Evolutionary conservation across 2,113 vertebrate genomes (phyloP).

Genomic region (Rana temporaria): DNA sequence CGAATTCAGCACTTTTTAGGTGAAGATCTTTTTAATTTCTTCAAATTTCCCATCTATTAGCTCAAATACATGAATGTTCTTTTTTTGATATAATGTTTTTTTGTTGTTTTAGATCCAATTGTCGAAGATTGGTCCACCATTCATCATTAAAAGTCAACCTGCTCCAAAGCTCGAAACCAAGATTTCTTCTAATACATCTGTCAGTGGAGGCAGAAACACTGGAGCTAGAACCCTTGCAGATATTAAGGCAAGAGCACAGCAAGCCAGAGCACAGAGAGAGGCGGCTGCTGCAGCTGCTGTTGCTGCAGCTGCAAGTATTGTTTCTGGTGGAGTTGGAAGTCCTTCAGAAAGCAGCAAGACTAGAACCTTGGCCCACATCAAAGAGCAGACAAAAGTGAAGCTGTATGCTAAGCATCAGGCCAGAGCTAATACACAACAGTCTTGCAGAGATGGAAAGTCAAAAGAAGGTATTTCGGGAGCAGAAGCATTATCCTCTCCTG

Average conservation of each 20-base stretch:
- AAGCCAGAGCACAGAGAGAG: conserved; percentile 83
- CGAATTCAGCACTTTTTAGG: too few relatives aligned
- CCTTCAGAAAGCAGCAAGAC: conserved; percentile 78
- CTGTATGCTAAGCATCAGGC: conserved; percentile 83
- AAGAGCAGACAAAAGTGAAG: conserved; percentile 85
- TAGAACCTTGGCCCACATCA: conserved; percentile 81
- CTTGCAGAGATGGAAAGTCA: conserved; percentile 72
- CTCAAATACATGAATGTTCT: background rate
- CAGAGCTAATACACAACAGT: conserved; percentile 76
- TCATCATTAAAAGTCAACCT: conserved; percentile 84
- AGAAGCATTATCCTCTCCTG: conserved; percentile 68
- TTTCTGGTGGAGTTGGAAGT: conserved; percentile 76
- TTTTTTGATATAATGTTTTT: background rate
- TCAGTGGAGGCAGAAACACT: conserved; percentile 77
- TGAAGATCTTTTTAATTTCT: too few relatives aligned
- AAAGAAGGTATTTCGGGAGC: conserved; percentile 72
- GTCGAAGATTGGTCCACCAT: conserved; percentile 83
- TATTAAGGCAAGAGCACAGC: conserved; percentile 85
- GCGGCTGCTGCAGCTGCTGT: conserved; percentile 81
- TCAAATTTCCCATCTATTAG: too few relatives aligned
- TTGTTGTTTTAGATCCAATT: conserved; percentile 77
- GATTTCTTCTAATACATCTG: conserved; percentile 67
- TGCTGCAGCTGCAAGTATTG: conserved; percentile 78
- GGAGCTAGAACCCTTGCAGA: conserved; percentile 84
- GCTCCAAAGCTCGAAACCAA: conserved; percentile 78